phyloP scores from a whole-genome alignment of 2,888 invertebrate genomes.

The Cataglyphis albicans region DNA sequence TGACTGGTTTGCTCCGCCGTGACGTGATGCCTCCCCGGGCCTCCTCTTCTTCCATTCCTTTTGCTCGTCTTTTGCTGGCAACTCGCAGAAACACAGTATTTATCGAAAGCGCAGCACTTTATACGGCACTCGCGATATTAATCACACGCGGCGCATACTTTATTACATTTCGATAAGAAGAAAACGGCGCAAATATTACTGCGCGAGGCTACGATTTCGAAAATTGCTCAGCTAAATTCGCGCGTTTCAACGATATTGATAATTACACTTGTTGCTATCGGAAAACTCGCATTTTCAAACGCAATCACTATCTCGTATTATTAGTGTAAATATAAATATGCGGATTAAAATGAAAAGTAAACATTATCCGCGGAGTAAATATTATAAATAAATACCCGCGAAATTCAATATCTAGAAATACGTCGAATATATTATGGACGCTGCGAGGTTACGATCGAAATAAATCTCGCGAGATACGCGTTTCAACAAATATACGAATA shows the following conservation, averaged over 20 bases:
- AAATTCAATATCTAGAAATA: not conserved
- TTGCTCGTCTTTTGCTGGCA: too few relatives aligned
- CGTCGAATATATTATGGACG: not conserved
- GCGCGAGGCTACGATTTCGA: too few relatives aligned
- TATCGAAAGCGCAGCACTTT: too few relatives aligned
- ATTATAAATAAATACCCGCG: not conserved
- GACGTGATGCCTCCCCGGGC: not conserved
- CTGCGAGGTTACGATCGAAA: not conserved
- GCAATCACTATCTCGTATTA: not conserved
- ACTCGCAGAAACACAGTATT: not conserved
- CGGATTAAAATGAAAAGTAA: not conserved
- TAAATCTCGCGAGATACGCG: not conserved
- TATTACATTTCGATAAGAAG: not conserved
- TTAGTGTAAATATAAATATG: not conserved
- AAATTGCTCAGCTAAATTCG: too few relatives aligned
- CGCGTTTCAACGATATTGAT: too few relatives aligned
- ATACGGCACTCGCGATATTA: too few relatives aligned
- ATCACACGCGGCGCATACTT: not conserved
- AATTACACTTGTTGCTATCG: too few relatives aligned
- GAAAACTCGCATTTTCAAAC: not conserved
- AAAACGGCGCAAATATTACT: not conserved
- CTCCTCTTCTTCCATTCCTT: too few relatives aligned
- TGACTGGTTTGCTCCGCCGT: not conserved
- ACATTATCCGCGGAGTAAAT: not conserved
- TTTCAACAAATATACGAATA: not conserved